Conservation (phyloP, 2,797 vertebrate species). For the Melanotaenia boesemani region DNA sequence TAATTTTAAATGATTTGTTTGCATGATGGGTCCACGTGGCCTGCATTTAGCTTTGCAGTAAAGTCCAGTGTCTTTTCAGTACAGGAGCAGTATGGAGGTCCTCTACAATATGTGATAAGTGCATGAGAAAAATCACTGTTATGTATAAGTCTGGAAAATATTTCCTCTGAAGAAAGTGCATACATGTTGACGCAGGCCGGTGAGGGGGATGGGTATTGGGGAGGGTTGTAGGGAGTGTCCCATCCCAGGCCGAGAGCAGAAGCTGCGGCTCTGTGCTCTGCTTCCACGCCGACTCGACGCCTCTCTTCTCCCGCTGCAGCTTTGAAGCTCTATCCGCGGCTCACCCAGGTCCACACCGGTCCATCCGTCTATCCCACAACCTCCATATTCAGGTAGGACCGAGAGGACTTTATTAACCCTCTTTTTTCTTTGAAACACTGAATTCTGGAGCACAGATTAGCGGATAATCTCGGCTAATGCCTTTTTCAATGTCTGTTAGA, state of each 20-base stretch:
- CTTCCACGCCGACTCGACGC: conserved; percentile 55
- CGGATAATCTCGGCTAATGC: conserved; percentile 7
- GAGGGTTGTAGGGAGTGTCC: conserved; percentile 74
- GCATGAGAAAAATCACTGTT: no score
- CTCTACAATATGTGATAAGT: no score
- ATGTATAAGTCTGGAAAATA: no score
- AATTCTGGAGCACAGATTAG: conserved; percentile 34
- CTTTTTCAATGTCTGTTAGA: background rate
- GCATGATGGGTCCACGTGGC: no score
- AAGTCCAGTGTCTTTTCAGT: no score
- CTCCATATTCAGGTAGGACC: conserved; percentile 50
- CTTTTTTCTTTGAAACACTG: background rate
- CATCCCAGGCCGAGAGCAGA: conserved; percentile 55
- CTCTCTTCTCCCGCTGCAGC: conserved; percentile 50
- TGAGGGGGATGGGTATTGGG: background rate
- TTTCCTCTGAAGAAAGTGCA: background rate
- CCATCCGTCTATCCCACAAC: conserved; percentile 20
- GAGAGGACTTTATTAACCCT: background rate
- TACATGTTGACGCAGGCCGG: conserved; percentile 12
- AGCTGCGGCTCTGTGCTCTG: conserved; percentile 47
- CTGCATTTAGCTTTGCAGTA: no score
- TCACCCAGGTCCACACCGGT: conserved; percentile 25
- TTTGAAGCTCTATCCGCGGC: conserved; percentile 34
- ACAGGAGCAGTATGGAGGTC: no score
- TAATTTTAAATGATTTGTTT: no score